Base-by-base conservation (phyloP, 2,797 vertebrate genomes). In the Onychomys arenicola region DNA sequence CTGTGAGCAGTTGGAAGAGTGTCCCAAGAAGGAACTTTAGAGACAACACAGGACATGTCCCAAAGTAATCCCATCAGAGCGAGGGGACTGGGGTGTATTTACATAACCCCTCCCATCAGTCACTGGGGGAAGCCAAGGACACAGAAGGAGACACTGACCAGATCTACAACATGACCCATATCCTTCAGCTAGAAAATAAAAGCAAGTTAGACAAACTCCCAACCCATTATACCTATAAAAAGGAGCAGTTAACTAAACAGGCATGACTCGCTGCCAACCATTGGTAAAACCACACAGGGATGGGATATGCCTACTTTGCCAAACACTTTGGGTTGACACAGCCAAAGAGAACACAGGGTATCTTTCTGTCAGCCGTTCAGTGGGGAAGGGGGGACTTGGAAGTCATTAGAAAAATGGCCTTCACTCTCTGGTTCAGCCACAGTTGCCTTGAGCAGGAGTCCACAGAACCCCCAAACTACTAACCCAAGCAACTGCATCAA, bases 301-400 rank as follows among this genome's bases (percentile, higher is more conserved):
- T 92, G 11, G 91, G 71, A 16, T 17, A 13, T 71, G 83, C 11
- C 69, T n/a, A n/a, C 52, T 87, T 73, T 57, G 88, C 78, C 73
- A 63, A 61, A 76, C 67, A 61, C 57, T 89, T 78, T 43, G 71
- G 59, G 16, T 67, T 55, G 40, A 29, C n/a, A 17, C 6, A 37
- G 6, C 19, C 94, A 95, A 69, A 69, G 49, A 89, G 46, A 92
- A 75, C n/a, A 93, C 32, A 61, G 61, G 34, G 6, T n/a, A 83
- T 80, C 34, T 82, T 86, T 93, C 80, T 71, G 40, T 61, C 83
- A 71, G 14, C 55, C 86, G 49, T 90, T 87, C 89, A 85, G 32
- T 65, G 16, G 1, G 32, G 29, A 2, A 2, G 1, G 9, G 9
- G 10, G 29, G 1, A 43, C 82, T 75, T 86, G 37, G 9, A 43